A percentile compares a stretch with the other conserved stretches of the same genome.
Evolutionary conservation across 2,113 vertebrate genomes (phyloP).

Genomic region (Aramus guarauna): DNA sequence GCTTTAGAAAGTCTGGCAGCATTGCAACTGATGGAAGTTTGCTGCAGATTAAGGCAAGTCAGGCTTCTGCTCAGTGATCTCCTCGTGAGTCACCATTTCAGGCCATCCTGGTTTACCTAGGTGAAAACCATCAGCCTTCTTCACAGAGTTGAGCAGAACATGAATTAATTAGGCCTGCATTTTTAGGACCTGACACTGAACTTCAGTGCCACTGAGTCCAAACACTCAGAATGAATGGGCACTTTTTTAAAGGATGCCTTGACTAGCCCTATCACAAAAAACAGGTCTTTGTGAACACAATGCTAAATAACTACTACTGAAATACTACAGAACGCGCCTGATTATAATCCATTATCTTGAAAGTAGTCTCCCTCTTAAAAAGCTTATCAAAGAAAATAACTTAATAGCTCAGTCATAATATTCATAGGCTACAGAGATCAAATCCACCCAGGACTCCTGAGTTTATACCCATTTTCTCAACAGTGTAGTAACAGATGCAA

Average conservation of each 20-base stretch:
- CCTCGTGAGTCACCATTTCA: background rate
- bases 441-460: background rate
- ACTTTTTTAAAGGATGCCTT: background rate
- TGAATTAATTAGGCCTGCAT: background rate
- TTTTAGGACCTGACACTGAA: conserved; percentile 22
- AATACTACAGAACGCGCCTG: background rate
- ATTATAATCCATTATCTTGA: conserved; percentile 4
- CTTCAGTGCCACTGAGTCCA: background rate
- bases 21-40: background rate
- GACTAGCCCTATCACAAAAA: background rate
- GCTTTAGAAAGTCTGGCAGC: background rate
- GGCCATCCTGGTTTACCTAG: background rate
- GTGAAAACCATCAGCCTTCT: background rate
- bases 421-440: background rate
- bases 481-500: background rate
- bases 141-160: background rate
- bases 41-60: background rate
- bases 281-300: background rate
- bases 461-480: background rate
- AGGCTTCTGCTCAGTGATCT: background rate
- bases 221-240: background rate
- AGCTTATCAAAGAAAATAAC: conserved; percentile 15
- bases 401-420: background rate
- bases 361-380: background rate
- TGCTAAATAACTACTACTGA: background rate